phyloP scores from a whole-genome alignment of 2,888 invertebrate species.

The Mellilla xanthometata region DNA sequence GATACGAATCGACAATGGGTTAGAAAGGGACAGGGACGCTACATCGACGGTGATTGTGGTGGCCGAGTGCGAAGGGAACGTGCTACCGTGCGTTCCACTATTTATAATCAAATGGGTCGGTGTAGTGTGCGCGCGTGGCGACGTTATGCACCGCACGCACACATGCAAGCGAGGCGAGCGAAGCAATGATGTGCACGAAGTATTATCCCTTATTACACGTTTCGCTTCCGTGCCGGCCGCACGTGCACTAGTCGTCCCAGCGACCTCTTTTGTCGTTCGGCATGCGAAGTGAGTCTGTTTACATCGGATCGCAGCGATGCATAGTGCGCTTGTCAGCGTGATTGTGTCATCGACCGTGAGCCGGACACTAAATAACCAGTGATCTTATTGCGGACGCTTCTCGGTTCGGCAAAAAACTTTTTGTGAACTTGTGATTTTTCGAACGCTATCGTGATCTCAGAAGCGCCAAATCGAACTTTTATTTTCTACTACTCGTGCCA shows the following conservation, averaged over 20 bases:
- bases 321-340: constrained; percentile 71
- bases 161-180: constrained; percentile 57
- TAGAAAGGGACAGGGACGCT: constrained; percentile 51
- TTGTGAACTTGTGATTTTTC: constrained; percentile 69
- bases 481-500: constrained; percentile 42
- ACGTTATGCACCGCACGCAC: constrained; percentile 75
- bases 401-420: constrained; percentile 62
- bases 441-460: constrained; percentile 37
- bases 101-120: constrained; percentile 76
- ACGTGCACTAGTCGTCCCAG: constrained; percentile 70
- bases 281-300: constrained; percentile 74
- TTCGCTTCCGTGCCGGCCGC: constrained; percentile 72
- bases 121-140: constrained; percentile 67
- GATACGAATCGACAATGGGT: constrained; percentile 35
- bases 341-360: constrained; percentile 76
- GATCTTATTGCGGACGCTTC: constrained; percentile 65
- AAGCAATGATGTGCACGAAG: constrained; percentile 80
- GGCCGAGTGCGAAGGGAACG: constrained; percentile 78
- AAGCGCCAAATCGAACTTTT: constrained; percentile 57
- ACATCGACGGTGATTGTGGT: constrained; percentile 72
- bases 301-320: constrained; percentile 70
- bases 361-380: constrained; percentile 68
- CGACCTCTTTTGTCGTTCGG: constrained; percentile 71
- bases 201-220: constrained; percentile 81
- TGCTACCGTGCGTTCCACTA: constrained; percentile 82